phyloP scores from a whole-genome alignment of 2,797 vertebrate genomes.

The Lepus oiostolus region DNA sequence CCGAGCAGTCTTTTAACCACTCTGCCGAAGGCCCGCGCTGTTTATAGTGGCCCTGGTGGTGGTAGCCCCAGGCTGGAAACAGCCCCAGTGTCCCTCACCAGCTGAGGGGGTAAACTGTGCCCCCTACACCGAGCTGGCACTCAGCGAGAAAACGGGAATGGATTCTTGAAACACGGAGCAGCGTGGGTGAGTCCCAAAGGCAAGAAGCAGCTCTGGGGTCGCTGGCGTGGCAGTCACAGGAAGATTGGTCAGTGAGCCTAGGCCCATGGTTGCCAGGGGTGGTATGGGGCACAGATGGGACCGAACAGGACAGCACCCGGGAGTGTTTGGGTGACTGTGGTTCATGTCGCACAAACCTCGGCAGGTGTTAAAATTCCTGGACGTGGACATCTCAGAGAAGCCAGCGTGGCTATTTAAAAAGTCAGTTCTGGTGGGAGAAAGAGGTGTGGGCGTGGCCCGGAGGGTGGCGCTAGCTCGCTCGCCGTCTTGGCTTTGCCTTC shows the following conservation, averaged over 20 bases:
- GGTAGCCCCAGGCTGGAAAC: not conserved
- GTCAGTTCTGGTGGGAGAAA: not conserved
- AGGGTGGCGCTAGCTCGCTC: too few species aligned
- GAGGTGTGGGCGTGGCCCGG: rapidly evolving
- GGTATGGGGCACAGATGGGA: rapidly evolving
- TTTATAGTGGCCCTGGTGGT: not conserved
- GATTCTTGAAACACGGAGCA: not conserved
- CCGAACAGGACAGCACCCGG: not conserved
- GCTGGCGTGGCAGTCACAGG: rapidly evolving
- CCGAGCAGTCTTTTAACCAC: too few species aligned
- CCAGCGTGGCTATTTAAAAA: not conserved
- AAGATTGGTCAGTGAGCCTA: not conserved
- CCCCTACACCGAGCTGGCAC: not conserved
- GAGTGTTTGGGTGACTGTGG: not conserved
- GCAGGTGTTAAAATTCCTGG: not conserved
- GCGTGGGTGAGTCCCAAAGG: not conserved
- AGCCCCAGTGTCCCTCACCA: not conserved
- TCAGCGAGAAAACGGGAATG: not conserved
- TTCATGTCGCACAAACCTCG: not conserved
- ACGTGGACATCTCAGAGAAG: not conserved
- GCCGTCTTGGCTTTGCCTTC: not conserved
- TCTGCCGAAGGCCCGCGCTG: too few species aligned
- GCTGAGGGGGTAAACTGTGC: not conserved
- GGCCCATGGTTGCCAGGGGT: rapidly evolving
- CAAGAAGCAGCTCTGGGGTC: not conserved